Evolutionary conservation across 2,888 invertebrate species (phyloP), one percentile per base, ranked within the genome.

Genomic region (Aricia artaxerxes): DNA sequence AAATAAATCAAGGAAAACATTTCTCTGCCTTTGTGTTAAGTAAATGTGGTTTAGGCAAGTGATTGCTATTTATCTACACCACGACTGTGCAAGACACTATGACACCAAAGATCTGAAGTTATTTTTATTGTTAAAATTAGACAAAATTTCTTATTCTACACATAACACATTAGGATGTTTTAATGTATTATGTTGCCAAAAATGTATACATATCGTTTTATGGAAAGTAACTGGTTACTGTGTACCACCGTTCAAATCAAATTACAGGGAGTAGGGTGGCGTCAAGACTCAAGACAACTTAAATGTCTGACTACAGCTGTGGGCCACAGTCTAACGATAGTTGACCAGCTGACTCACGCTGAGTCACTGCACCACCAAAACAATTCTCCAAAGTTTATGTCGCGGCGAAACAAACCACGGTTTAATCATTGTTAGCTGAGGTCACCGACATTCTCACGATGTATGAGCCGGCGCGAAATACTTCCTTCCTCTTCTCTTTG

Each of bases 381-480:
- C 69, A 69, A 69, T 69, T 69, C 64, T 69, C 11, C 64, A 69
- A 69, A 69, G 35, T 69, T 69, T 69, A 69, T 16, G 16, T 13
- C 6, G 13, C 11, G 13, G 35, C 35, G 35, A 69, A 69, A 69
- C 35, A 69, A 69, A 69, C 35, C 35, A 9, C 35, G 69, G 69
- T 69, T 64, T 69, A 69, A 69, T 69, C 11, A 69, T 69, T 69
- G 35, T 35, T 69, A 69, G 24, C 9, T 64, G 64, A 64, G 11
- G 64, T 64, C 64, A 64, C 9, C 64, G 24, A 64, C 64, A 64
- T 64, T 64, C 64, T 64, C 64, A 31, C 64, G 31, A 61, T 6
- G 24, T 61, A 61, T 61, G 24, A 64, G 31, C 64, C 64, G 61
- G 61, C 24, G 11, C 9, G 9, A 31, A 64, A 64, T 11, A 31